Conservation (phyloP, 2,888 invertebrate genomes). For the Cephus sareptanus region DNA sequence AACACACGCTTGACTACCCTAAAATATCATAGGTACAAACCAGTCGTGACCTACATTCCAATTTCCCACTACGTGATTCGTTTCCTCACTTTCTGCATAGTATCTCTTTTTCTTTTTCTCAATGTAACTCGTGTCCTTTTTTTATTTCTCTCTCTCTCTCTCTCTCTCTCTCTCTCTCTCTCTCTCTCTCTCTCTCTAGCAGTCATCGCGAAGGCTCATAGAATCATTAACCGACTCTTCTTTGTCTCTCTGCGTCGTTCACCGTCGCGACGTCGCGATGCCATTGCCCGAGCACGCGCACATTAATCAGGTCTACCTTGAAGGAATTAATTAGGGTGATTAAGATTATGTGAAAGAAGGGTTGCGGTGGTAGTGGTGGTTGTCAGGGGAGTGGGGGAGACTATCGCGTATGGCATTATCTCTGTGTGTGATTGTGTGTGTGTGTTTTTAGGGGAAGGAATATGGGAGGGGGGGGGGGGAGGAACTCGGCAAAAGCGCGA, state of each 20-base stretch:
- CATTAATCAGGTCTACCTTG: background rate
- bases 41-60: background rate
- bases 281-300: background rate
- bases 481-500: slow-evolving; percentile 13
- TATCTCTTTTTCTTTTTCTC: no score
- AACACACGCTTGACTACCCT: background rate
- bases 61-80: background rate
- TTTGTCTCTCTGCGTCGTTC: background rate
- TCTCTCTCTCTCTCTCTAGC: no score
- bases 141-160: no score
- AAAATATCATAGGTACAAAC: background rate
- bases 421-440: background rate
- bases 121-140: no score
- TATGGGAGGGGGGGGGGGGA: background rate
- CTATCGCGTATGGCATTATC: background rate
- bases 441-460: background rate
- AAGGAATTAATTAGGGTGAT: background rate
- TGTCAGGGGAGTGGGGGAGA: background rate
- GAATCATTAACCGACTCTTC: background rate
- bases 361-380: no score
- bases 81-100: no score
- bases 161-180: no score
- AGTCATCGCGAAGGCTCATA: background rate
- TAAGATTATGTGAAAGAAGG: background rate
- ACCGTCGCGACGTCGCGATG: background rate